Conservation (phyloP, 2,113 vertebrate genomes). For the Phrynosoma blainvillii region DNA sequence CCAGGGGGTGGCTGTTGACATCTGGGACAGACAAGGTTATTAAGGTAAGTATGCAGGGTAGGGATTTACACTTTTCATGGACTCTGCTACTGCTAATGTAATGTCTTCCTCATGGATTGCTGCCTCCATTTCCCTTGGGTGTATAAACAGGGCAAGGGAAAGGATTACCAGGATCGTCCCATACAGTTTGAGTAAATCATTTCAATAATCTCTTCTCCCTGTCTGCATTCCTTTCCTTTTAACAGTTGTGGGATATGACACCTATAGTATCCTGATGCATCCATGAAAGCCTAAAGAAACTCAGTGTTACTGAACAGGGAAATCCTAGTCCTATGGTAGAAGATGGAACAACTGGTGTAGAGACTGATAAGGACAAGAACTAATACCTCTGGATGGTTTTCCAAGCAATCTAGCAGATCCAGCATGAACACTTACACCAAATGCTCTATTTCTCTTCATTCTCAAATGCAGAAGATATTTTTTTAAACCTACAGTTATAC, state of each 20-base stretch:
- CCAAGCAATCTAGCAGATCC: constrained; percentile 33
- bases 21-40: constrained; percentile 93
- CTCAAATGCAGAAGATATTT: constrained; percentile 74
- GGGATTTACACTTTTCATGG: not conserved
- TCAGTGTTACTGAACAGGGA: constrained; percentile 47
- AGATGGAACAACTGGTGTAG: constrained; percentile 29
- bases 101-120: not conserved
- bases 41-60: constrained; percentile 80
- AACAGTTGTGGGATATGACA: constrained; percentile 97
- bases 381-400: constrained; percentile 37
- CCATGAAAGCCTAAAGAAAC: constrained; percentile 38
- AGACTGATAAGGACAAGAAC: constrained; percentile 35
- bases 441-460: constrained; percentile 67
- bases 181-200: not conserved
- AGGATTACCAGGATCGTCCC: too few species aligned
- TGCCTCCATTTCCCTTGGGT: too few species aligned
- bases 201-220: not conserved
- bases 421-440: constrained; percentile 55
- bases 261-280: constrained; percentile 90
- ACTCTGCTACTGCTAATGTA: not conserved
- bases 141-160: not conserved
- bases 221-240: constrained; percentile 42
- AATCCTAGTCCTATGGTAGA: constrained; percentile 57
- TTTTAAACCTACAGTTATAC: constrained; percentile 73
- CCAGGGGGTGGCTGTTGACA: constrained; percentile 91